A percentile compares a stretch with the other conserved stretches of the same genome.
These are phyloP conservation scores for Toxostoma redivivum DNA, from an alignment of 2,113 vertebrate species.

Conservation along the genomic window DNA sequence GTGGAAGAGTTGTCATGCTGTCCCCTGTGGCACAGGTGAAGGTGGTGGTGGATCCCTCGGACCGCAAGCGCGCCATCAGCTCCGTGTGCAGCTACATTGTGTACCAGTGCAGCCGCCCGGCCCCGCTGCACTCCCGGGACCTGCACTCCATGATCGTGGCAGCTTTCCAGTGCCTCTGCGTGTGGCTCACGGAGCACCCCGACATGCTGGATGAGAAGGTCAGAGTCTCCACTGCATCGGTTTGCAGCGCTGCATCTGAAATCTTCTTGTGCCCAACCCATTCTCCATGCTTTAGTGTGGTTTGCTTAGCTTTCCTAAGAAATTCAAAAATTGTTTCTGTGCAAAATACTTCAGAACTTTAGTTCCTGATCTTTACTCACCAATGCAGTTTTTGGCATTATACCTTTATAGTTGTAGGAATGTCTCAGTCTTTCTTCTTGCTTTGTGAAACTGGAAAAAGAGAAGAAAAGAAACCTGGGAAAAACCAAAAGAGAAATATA, in stretches of 20 bases:
- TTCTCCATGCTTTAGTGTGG: neutral
- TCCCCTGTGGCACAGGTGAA: conserved; percentile 74
- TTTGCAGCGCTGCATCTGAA: neutral
- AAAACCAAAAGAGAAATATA: neutral
- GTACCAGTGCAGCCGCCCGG: conserved; percentile 92
- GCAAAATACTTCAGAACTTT: neutral
- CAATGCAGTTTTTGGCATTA: neutral
- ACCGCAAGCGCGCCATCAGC: conserved; percentile 85
- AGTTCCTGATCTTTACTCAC: neutral
- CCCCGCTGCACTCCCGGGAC: conserved; percentile 91
- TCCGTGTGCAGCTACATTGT: conserved; percentile 92
- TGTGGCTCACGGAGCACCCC: conserved; percentile 94
- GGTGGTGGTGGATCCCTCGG: conserved; percentile 80
- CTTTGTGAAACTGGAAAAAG: neutral
- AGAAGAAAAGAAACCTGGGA: neutral
- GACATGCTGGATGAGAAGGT: conserved; percentile 96
- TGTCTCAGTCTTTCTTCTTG: neutral
- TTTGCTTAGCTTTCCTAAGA: neutral
- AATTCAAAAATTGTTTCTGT: neutral
- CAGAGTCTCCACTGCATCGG: accelerated
- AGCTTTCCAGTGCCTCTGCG: conserved; percentile 94
- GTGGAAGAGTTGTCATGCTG: neutral
- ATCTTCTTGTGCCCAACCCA: neutral
- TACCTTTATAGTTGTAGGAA: neutral
- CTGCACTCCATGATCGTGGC: conserved; percentile 98